Evolutionary conservation across 2,888 invertebrate genomes (phyloP).

Genomic region (Clitarchus hookeri): DNA sequence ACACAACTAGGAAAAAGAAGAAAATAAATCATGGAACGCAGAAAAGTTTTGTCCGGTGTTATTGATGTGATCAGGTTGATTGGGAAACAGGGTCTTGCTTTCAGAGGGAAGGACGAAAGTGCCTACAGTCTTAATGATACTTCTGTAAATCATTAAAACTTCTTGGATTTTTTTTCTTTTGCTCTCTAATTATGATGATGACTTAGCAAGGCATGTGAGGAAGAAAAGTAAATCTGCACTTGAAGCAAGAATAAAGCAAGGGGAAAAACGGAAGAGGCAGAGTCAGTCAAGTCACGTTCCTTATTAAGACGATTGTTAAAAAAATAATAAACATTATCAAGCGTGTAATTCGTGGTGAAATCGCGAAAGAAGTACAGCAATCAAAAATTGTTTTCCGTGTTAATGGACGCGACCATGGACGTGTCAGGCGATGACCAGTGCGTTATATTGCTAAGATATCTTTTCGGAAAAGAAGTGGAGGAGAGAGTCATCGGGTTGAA

Average conservation of each 20-base stretch:
- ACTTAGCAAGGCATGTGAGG: not conserved
- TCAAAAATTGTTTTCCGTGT: constrained; percentile 4
- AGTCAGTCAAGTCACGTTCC: not conserved
- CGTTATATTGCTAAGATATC: not conserved
- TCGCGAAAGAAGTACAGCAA: not conserved
- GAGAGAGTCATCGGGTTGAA: not conserved
- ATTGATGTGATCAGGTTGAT: constrained; percentile 17
- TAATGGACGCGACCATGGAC: constrained; percentile 5
- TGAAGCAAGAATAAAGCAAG: too few species aligned
- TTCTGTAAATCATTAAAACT: not conserved
- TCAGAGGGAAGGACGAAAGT: not conserved
- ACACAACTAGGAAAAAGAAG: constrained; percentile 2
- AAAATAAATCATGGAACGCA: not conserved
- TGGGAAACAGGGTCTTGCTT: constrained; percentile 20
- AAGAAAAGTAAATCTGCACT: constrained; percentile 9
- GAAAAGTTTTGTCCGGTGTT: constrained; percentile 4
- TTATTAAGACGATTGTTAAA: not conserved
- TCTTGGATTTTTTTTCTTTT: not conserved
- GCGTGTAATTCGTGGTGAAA: not conserved
- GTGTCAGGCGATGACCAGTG: not conserved
- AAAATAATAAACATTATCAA: not conserved
- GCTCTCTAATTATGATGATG: not conserved
- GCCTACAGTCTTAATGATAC: not conserved
- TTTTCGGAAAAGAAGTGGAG: not conserved
- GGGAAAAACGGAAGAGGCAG: not conserved